Percentiles rank a stretch among this genome's conserved stretches.
These are phyloP conservation scores for Hypocryptadius cinnamomeus DNA, from an alignment of 2,113 vertebrate species.

Conservation along the genomic window DNA sequence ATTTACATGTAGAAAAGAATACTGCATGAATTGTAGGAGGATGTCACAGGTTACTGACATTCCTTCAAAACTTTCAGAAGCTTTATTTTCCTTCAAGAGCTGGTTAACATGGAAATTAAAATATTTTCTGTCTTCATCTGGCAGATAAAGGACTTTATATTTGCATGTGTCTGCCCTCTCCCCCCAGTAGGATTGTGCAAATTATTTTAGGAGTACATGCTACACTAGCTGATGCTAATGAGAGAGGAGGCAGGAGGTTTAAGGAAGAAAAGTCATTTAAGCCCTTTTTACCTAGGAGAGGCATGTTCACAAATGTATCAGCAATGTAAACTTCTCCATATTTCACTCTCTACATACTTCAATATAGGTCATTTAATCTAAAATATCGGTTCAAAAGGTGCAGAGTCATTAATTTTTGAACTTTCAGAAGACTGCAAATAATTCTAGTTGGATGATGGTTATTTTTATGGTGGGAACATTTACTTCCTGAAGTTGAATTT, in stretches of 20 bases:
- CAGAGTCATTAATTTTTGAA: slow-evolving; percentile 5
- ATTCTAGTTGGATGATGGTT: not conserved
- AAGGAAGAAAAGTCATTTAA: not conserved
- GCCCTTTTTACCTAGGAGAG: not conserved
- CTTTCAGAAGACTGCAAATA: not conserved
- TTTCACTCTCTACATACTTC: not conserved
- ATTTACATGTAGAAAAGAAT: not conserved
- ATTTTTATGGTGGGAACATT: not conserved
- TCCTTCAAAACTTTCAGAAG: not conserved
- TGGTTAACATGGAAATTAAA: not conserved
- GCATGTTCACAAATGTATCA: not conserved
- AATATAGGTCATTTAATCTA: not conserved
- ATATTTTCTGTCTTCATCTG: not conserved
- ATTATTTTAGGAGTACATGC: not conserved
- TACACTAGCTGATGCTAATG: not conserved
- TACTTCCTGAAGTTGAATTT: slow-evolving; percentile 16
- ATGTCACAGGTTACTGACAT: not conserved
- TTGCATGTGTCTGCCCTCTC: not conserved
- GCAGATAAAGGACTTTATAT: not conserved
- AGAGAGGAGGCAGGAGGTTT: not conserved
- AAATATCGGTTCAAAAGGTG: not conserved
- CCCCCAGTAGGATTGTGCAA: accelerated
- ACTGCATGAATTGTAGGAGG: not conserved
- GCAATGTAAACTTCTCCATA: not conserved
- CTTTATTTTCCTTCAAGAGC: not conserved